Conservation (phyloP, 2,113 vertebrate species). For the Misgurnus mizolepis region DNA sequence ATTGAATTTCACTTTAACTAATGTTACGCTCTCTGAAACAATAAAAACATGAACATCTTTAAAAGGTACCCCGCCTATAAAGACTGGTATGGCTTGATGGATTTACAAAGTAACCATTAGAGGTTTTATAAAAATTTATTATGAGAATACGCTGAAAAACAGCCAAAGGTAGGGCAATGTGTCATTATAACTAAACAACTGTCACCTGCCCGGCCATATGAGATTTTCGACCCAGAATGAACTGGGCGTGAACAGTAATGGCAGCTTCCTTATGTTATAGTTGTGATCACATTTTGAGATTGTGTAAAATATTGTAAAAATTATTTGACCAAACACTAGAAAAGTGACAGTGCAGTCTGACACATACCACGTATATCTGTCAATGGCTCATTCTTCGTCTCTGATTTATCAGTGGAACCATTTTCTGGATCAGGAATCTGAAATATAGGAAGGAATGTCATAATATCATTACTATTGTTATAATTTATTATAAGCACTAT, state of each 20-base stretch:
- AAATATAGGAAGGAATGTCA: neutral
- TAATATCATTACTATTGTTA: neutral
- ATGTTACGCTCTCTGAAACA: conserved; percentile 36
- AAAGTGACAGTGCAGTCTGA: neutral
- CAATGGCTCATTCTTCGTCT: conserved; percentile 74
- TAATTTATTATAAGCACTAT: too few relatives aligned
- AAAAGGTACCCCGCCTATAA: too few relatives aligned
- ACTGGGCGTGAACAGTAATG: neutral
- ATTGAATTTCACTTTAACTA: conserved; percentile 35
- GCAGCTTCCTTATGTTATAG: too few relatives aligned
- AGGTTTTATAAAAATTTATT: too few relatives aligned
- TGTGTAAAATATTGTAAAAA: too few relatives aligned
- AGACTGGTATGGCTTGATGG: too few relatives aligned
- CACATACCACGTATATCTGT: conserved; percentile 69
- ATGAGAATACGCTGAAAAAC: neutral
- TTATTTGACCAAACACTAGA: neutral
- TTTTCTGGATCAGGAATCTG: conserved; percentile 85
- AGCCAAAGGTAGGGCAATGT: too few relatives aligned
- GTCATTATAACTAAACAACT: too few relatives aligned
- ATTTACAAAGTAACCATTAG: too few relatives aligned
- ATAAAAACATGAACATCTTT: neutral
- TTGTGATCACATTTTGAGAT: too few relatives aligned
- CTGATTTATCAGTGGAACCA: conserved; percentile 60
- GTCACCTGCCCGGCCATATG: too few relatives aligned
- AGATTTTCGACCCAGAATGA: neutral